Percentiles rank a stretch among this genome's conserved stretches.
Conservation (phyloP, 2,888 invertebrate genomes). For the Zelleria hepariella region DNA sequence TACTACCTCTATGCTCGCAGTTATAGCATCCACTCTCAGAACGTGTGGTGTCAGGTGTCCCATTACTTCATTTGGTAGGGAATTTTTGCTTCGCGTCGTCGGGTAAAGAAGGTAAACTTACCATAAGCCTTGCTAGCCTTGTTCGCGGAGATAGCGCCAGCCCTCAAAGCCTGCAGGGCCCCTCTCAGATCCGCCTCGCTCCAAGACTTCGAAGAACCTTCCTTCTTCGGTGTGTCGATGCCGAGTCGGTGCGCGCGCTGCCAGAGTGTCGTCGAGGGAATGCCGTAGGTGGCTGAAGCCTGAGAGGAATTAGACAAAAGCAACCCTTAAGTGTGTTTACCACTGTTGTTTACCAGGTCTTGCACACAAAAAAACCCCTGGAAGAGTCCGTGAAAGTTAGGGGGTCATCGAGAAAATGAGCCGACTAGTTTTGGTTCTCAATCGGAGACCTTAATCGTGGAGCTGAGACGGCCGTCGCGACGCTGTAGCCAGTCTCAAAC, state of each 20-base stretch:
- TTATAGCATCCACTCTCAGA: too few species aligned
- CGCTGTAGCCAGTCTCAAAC: too few species aligned
- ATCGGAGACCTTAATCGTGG: too few species aligned
- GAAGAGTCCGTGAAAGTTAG: too few species aligned
- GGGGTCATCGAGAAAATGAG: too few species aligned
- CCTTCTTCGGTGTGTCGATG: slow-evolving; percentile 93
- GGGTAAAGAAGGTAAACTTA: slow-evolving; percentile 27
- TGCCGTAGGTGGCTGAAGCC: slow-evolving; percentile 88
- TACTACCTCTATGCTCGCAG: too few species aligned
- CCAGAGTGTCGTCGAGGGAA: slow-evolving; percentile 93
- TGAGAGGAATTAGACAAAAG: slow-evolving; percentile 21
- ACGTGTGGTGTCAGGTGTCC: too few species aligned
- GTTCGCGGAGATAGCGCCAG: slow-evolving; percentile 89
- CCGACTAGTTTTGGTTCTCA: too few species aligned
- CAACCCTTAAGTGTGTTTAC: too few species aligned
- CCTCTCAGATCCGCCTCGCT: slow-evolving; percentile 86
- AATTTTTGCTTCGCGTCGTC: too few species aligned
- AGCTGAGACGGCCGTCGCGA: too few species aligned
- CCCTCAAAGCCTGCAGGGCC: slow-evolving; percentile 85
- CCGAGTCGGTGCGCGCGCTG: slow-evolving; percentile 90
- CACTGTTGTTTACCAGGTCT: background rate
- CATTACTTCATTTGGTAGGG: too few species aligned
- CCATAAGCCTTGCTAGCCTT: slow-evolving; percentile 93
- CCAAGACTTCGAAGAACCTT: slow-evolving; percentile 90
- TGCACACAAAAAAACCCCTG: background rate